phyloP scores from a whole-genome alignment of 1,140 invertebrate species.

The Drosophila paulistorum region DNA sequence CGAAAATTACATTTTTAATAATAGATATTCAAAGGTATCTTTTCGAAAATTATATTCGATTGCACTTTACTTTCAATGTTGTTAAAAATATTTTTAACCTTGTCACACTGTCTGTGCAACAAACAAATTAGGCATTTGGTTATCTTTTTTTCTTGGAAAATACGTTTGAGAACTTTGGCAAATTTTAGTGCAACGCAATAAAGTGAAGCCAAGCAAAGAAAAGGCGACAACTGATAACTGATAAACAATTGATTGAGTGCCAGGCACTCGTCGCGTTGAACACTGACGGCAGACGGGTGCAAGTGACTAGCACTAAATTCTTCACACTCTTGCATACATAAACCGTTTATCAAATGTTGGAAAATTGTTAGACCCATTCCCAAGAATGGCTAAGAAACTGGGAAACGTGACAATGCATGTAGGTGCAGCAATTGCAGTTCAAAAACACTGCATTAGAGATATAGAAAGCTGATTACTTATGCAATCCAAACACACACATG shows the following conservation, averaged over 20 bases:
- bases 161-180: not conserved
- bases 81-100: too few relatives aligned
- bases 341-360: constrained; percentile 54
- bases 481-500: constrained; percentile 2
- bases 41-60: too few relatives aligned
- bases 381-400: constrained; percentile 21
- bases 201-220: not conserved
- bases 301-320: constrained; percentile 32
- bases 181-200: not conserved
- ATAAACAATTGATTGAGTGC: constrained; percentile 60
- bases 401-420: constrained; percentile 51
- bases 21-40: too few relatives aligned
- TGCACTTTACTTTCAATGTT: too few relatives aligned
- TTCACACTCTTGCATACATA: constrained; percentile 48
- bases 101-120: too few relatives aligned
- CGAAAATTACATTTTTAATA: not conserved
- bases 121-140: too few relatives aligned
- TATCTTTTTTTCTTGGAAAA: too few relatives aligned
- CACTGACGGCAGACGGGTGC: constrained; percentile 11
- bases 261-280: constrained; percentile 36
- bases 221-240: not conserved
- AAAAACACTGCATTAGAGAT: constrained; percentile 21
- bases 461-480: constrained; percentile 40
- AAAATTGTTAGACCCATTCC: constrained; percentile 40
- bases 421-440: constrained; percentile 35